Conservation (phyloP, 1,140 invertebrate genomes). For the Zophobas morio region DNA sequence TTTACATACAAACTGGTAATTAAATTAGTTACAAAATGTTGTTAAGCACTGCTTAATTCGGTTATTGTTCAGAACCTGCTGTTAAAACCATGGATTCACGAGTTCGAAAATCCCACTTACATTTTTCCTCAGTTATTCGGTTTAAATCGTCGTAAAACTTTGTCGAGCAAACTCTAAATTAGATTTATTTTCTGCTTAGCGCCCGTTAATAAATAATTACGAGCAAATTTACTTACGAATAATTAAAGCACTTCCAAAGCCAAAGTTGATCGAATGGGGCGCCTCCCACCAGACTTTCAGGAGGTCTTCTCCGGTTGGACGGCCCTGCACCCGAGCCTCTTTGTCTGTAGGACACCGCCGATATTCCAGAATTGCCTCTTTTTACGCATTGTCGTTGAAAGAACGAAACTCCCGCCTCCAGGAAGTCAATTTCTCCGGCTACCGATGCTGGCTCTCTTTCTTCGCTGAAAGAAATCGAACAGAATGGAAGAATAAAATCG, state of each 20-base stretch:
- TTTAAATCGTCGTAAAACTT: conserved; percentile 27
- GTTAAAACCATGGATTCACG: not conserved
- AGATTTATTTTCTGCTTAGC: conserved; percentile 32
- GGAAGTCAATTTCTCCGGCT: conserved; percentile 71
- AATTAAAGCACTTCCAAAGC: conserved; percentile 78
- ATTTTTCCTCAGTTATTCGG: conserved; percentile 3
- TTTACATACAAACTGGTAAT: too few relatives aligned
- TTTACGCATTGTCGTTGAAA: conserved; percentile 70
- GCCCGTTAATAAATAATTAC: conserved; percentile 15
- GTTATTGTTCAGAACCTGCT: too few relatives aligned
- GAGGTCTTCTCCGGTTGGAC: conserved; percentile 64
- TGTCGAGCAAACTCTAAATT: conserved; percentile 24
- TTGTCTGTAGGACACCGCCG: conserved; percentile 70
- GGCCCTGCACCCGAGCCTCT: conserved; percentile 67
- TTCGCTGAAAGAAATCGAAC: conserved; percentile 62
- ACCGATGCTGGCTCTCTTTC: conserved; percentile 64
- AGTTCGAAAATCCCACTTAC: not conserved
- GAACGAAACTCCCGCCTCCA: conserved; percentile 73
- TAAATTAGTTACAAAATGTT: too few relatives aligned
- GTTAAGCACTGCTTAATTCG: not conserved
- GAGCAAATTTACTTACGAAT: conserved; percentile 70
- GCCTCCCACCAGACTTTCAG: conserved; percentile 68
- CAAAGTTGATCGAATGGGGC: conserved; percentile 73
- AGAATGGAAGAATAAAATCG: conserved; percentile 21
- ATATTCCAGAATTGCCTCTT: conserved; percentile 64